Conservation (phyloP, 1,140 invertebrate species). For the Anastrepha ludens region DNA sequence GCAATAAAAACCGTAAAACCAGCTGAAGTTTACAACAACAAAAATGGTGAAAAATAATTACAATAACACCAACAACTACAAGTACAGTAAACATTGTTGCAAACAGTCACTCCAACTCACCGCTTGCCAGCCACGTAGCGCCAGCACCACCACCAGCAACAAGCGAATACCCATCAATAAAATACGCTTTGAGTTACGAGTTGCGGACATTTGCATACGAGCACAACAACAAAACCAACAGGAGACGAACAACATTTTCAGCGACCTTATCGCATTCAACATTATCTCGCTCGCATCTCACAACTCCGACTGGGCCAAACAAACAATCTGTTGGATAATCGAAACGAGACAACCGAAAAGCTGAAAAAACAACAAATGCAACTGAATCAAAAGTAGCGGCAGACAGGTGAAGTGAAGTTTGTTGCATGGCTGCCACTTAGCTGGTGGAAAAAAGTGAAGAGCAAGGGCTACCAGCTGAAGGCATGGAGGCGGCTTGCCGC, state of each 20-base stretch:
- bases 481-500: not conserved
- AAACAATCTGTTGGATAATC: slow-evolving; percentile 43
- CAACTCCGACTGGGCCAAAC: not conserved
- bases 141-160: not conserved
- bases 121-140: not conserved
- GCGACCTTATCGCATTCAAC: slow-evolving; percentile 27
- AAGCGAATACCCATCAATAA: slow-evolving; percentile 17
- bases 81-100: too few relatives aligned
- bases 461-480: not conserved
- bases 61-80: too few relatives aligned
- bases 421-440: not conserved
- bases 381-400: slow-evolving; percentile 9
- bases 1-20: not conserved
- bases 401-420: slow-evolving; percentile 34
- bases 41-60: too few relatives aligned
- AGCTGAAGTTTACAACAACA: too few relatives aligned
- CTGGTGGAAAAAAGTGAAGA: not conserved
- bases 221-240: not conserved
- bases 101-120: too few relatives aligned
- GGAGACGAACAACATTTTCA: slow-evolving; percentile 1
- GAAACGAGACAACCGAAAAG: slow-evolving; percentile 9
- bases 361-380: slow-evolving; percentile 12
- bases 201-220: slow-evolving; percentile 36
- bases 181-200: slow-evolving; percentile 42
- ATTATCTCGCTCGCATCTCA: slow-evolving; percentile 25